A percentile compares a stretch with the other conserved stretches of the same genome.
Evolutionary conservation across 2,797 vertebrate genomes (phyloP).

Genomic region (Macropodus opercularis): DNA sequence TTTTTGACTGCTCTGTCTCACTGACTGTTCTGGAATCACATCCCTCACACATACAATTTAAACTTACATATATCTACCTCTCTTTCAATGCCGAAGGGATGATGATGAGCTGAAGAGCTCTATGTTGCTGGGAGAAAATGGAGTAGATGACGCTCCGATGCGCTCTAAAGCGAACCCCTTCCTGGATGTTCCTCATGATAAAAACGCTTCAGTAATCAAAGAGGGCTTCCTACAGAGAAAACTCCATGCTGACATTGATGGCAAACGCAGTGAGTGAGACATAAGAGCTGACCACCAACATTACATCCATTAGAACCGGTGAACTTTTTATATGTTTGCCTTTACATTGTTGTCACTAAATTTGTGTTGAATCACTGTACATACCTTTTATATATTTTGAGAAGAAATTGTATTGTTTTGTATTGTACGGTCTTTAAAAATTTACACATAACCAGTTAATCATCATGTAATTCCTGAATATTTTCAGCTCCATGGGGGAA

Average conservation of each 20-base stretch:
- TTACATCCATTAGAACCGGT: no score
- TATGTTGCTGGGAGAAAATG: constrained; percentile 62
- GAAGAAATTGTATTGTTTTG: no score
- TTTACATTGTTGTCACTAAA: no score
- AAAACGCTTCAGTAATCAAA: constrained; percentile 82
- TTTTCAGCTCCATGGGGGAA: constrained; percentile 91
- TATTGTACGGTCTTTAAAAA: no score
- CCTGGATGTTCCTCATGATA: constrained; percentile 83
- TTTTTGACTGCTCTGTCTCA: background rate
- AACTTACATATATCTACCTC: background rate
- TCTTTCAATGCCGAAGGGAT: constrained; percentile 72
- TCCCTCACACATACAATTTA: background rate
- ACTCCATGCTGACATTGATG: constrained; percentile 89
- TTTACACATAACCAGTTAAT: no score
- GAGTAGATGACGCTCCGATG: constrained; percentile 31
- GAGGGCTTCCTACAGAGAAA: constrained; percentile 89
- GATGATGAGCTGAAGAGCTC: constrained; percentile 78
- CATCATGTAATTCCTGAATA: background rate
- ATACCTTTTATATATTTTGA: no score
- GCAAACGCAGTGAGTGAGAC: constrained; percentile 90
- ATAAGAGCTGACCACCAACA: no score
- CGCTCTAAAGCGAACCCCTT: constrained; percentile 87
- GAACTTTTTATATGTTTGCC: no score
- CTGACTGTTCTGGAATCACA: background rate
- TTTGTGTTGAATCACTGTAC: no score